These are phyloP conservation scores for Sisor rabdophorus DNA, from an alignment of 2,113 vertebrate species.

Conservation along the genomic window DNA sequence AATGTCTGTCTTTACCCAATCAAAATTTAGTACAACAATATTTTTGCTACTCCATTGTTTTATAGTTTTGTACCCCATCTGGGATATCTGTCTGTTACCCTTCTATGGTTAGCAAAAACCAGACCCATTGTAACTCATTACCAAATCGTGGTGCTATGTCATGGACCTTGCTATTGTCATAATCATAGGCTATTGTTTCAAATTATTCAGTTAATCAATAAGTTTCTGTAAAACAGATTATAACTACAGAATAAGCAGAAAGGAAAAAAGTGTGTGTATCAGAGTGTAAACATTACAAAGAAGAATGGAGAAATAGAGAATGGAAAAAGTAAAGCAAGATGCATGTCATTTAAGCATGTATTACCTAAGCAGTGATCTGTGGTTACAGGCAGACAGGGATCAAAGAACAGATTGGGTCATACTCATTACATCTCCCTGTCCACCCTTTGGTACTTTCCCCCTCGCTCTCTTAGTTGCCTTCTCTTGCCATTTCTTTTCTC, in stretches of 20 bases:
- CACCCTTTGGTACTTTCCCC: background rate
- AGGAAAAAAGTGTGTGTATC: background rate
- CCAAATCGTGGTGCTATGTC: too few species aligned
- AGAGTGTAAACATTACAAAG: background rate
- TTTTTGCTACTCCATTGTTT: too few species aligned
- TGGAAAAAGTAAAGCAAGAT: conserved; percentile 2
- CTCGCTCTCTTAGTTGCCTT: background rate
- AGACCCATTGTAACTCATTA: too few species aligned
- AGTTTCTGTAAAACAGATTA: conserved; percentile 1
- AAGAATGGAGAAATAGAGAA: too few species aligned
- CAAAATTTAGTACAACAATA: too few species aligned
- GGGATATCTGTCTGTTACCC: too few species aligned
- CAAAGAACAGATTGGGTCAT: conserved; percentile 17
- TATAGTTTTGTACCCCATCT: too few species aligned
- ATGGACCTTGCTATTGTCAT: too few species aligned
- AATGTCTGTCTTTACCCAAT: too few species aligned
- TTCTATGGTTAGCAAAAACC: too few species aligned
- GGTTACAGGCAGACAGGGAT: conserved; percentile 48
- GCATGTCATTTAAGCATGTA: conserved; percentile 51
- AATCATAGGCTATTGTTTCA: background rate
- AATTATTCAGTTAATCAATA: background rate
- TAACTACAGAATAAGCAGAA: background rate
- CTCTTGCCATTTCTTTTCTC: conserved; percentile 6
- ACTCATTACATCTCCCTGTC: conserved; percentile 1
- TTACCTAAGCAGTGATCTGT: conserved; percentile 54